Percentiles rank a stretch among this genome's conserved stretches.
These are phyloP conservation scores for Bos javanicus DNA, from an alignment of 2,113 vertebrate genomes.

Conservation along the genomic window DNA sequence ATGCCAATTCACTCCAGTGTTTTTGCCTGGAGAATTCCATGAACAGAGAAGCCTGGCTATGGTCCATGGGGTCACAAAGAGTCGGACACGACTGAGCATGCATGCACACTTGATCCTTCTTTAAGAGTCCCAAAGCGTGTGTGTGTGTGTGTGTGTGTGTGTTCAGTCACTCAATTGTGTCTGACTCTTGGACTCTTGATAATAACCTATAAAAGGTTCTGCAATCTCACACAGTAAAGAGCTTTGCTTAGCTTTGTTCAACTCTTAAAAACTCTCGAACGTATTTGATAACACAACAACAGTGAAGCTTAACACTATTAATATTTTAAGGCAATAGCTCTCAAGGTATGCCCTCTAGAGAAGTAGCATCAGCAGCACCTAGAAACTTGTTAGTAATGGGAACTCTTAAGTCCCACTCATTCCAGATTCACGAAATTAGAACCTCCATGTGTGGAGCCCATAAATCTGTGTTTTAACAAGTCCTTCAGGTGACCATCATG, in stretches of 20 bases:
- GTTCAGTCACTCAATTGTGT: background rate
- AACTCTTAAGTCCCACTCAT: background rate
- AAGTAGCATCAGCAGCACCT: background rate
- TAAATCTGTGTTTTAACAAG: conserved; percentile 11
- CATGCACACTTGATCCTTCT: background rate
- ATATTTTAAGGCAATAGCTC: background rate
- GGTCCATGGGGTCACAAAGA: background rate
- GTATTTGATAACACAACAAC: background rate
- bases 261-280: background rate
- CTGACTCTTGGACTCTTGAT: background rate
- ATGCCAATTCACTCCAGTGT: background rate
- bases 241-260: background rate
- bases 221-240: background rate
- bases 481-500: background rate
- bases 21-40: background rate
- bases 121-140: background rate
- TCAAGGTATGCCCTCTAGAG: background rate
- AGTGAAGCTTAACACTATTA: background rate
- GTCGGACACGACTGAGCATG: background rate
- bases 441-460: background rate
- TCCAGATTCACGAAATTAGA: background rate
- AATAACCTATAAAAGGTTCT: background rate
- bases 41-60: background rate
- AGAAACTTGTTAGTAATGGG: background rate
- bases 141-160: background rate